These are phyloP conservation scores for Rosalia funebris DNA, from an alignment of 2,888 invertebrate species.

Conservation along the genomic window DNA sequence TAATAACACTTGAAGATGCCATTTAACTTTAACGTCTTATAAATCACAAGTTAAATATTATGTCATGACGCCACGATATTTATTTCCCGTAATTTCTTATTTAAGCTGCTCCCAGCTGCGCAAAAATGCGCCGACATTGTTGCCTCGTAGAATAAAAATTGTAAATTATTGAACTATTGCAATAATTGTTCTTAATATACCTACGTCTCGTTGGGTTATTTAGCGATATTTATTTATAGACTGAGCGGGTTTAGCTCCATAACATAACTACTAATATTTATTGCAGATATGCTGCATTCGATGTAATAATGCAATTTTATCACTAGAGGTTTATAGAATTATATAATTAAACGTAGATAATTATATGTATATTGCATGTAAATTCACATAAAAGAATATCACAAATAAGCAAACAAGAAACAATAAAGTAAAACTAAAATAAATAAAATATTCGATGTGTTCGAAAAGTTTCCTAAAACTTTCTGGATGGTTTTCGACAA, in stretches of 20 bases:
- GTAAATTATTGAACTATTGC: constrained; percentile 17
- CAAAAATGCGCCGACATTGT: constrained; percentile 24
- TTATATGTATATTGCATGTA: too few species aligned
- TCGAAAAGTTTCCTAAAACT: too few species aligned
- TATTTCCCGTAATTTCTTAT: constrained; percentile 42
- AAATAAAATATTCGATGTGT: too few species aligned
- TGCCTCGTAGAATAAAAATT: constrained; percentile 7
- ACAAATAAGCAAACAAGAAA: too few species aligned
- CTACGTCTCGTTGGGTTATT: constrained; percentile 4
- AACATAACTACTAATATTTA: constrained; percentile 20
- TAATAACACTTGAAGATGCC: constrained; percentile 34
- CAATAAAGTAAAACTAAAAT: too few species aligned
- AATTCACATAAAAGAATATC: too few species aligned
- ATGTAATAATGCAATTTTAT: too few species aligned
- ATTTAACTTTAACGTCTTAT: constrained; percentile 36
- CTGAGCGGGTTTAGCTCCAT: not conserved
- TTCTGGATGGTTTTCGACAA: too few species aligned
- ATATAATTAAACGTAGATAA: too few species aligned
- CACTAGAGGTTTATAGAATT: too few species aligned
- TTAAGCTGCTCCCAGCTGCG: constrained; percentile 36
- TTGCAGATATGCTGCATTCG: too few species aligned
- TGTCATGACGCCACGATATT: constrained; percentile 40
- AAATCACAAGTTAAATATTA: constrained; percentile 42
- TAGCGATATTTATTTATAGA: constrained; percentile 14
- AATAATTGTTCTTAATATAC: constrained; percentile 9